Conservation (phyloP, 1,140 invertebrate genomes). For the Rhopalosiphum padi region DNA sequence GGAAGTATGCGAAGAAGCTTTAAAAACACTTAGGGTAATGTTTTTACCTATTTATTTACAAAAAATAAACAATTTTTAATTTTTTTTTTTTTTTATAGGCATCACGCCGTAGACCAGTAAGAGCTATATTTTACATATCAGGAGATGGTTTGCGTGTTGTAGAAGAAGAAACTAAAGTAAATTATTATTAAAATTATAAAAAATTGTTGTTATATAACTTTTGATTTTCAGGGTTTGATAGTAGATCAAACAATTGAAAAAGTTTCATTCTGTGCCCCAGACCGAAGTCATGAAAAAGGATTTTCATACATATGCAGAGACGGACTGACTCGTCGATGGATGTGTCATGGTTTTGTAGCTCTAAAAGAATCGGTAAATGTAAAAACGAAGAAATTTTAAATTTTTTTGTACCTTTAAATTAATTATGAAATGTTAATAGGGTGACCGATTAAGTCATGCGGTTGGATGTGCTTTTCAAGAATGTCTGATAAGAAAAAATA, state of each 20-base stretch:
- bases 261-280: slow-evolving; percentile 99
- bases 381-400: neutral
- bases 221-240: slow-evolving; percentile 77
- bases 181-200: neutral
- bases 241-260: slow-evolving; percentile 99
- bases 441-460: slow-evolving; percentile 96
- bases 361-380: slow-evolving; percentile 84
- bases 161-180: slow-evolving; percentile 94
- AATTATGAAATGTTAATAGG: slow-evolving; percentile 67
- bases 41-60: neutral
- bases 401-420: neutral
- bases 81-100: slow-evolving; percentile 71
- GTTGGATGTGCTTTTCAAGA: slow-evolving; percentile 99
- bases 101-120: slow-evolving; percentile 83
- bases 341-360: slow-evolving; percentile 99
- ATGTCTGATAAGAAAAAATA: slow-evolving; percentile 96
- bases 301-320: slow-evolving; percentile 94
- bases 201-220: slow-evolving; percentile 36
- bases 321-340: slow-evolving; percentile 89
- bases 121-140: slow-evolving; percentile 92
- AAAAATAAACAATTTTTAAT: neutral
- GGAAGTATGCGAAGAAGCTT: slow-evolving; percentile 98
- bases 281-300: slow-evolving; percentile 96
- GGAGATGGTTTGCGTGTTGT: slow-evolving; percentile 97
- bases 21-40: slow-evolving; percentile 90